Evolutionary conservation across 2,888 invertebrate genomes (phyloP).

Genomic region (Gortyna flavago): DNA sequence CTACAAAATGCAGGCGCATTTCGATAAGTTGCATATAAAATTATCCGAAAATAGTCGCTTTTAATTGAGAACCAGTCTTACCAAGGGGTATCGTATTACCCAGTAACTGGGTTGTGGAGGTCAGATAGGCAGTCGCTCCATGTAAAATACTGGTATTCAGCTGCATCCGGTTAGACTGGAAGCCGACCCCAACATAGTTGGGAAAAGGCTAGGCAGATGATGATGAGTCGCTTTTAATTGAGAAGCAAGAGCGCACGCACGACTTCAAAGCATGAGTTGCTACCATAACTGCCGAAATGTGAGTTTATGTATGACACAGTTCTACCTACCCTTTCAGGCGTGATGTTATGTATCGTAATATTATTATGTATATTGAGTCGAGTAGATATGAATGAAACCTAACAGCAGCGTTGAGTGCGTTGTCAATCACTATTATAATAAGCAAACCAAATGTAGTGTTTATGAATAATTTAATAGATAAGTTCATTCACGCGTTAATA

Average conservation of each 20-base stretch:
- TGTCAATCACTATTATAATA: slow-evolving; percentile 13
- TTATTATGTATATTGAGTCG: neutral
- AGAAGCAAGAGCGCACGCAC: too few relatives aligned
- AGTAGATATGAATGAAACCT: slow-evolving; percentile 1
- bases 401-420: neutral
- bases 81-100: too few relatives aligned
- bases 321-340: neutral
- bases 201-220: too few relatives aligned
- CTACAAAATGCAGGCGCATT: neutral
- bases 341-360: neutral
- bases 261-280: neutral
- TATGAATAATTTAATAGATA: slow-evolving; percentile 29
- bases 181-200: too few relatives aligned
- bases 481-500: slow-evolving; percentile 30
- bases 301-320: neutral
- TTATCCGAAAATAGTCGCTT: neutral
- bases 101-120: too few relatives aligned
- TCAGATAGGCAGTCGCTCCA: too few relatives aligned
- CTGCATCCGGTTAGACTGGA: too few relatives aligned
- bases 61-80: too few relatives aligned
- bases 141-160: too few relatives aligned
- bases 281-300: neutral
- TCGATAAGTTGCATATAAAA: neutral
- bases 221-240: too few relatives aligned
- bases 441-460: slow-evolving; percentile 25